Base-by-base conservation (phyloP, 2,113 vertebrate species). In the Solea senegalensis region DNA sequence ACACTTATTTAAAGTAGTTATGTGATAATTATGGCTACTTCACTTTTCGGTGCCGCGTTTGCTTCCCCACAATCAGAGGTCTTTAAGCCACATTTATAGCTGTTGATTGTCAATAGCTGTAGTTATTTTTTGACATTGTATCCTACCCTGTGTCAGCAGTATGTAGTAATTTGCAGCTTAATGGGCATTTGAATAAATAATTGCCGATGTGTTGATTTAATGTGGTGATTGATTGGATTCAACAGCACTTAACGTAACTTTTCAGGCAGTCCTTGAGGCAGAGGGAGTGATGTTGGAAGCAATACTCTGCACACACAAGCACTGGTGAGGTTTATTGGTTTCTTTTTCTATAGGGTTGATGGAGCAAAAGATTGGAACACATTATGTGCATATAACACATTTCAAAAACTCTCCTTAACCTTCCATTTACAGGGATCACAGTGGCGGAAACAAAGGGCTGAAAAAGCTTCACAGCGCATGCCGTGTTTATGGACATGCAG, bases 241-340 rank as follows among this genome's bases (percentile, higher is more conserved):
- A 63, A 75, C 46, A 59, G 1, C 46, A 14, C 9, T 60, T 57
- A 21, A 21, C 1, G 60, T 76, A 62, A 46, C 67, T 57, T 78
- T 63, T 34, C 75, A 99, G 97, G 90, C 94, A 66, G 95, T 87
- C 58, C 92, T 99, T 1, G 92, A 96, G 75, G 91, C 95, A 72
- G 96, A 99, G 54, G 95, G 94, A 2, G 96, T 94, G 61, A 90
- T 86, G 4, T 90, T 99, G 69, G 95, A 98, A 69, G 97, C 97
- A 63, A 97, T 99, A 81, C 93, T 99, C 39, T 99, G 97, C 44
- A 99, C 98, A 55, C 98, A 99, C 91, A 99, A 99, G 83, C 98
- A 99, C 86, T 99, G 97, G 98, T 99, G 92, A 95, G 95, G 82
- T 57, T 45, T 13, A 9, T 10, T 48, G n/a, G 14, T 69, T n/a